Base-by-base conservation (phyloP, 2,113 vertebrate genomes). In the Platichthys flesus region DNA sequence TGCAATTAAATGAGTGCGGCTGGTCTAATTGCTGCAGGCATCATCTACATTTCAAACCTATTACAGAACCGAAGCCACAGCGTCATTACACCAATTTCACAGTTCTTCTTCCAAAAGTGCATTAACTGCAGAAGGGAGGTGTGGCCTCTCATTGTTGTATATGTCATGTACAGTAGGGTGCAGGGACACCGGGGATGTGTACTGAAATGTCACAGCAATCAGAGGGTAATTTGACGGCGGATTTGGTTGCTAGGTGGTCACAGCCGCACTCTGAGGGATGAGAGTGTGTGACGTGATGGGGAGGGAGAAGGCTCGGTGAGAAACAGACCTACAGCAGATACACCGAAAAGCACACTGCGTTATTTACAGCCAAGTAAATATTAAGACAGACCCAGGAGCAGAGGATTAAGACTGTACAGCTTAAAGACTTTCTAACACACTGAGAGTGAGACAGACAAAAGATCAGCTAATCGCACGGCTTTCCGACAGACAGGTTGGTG, bases 191-290 rank as follows among this genome's bases (percentile, higher is more conserved):
- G 75, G 75, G 5, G 4, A 67, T 61, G 60, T 51, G 72, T 62
- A 61, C 28, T 58, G 74, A 91, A 92, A 92, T 91, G 88, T 87
- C 89, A 88, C 2, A 64, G 82, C 85, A 79, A 86, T 89, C 84
- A 89, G 78, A 74, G 57, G 49, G 57, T 76, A 68, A 82, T 90
- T 84, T 80, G 78, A 85, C 28, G 75, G 63, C 49, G 57, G 66
- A 81, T 75, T 79, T 62, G 66, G 60, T 64, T 37, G 80, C 42
- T 37, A 42, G 70, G 56, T 82, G 71, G 78, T 54, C 15, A 10
- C 70, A 74, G 3, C 31, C 56, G 51, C 15, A n/a, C 24, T 65
- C 10, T 45, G 3, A 45, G 74, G n/a, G 61, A 59, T 80, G 35
- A 37, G 35, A 37, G 35, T 3, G 59, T 61, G 10, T 71, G 68